Conservation (phyloP, 2,113 vertebrate species). For the Cephalopterus ornatus region DNA sequence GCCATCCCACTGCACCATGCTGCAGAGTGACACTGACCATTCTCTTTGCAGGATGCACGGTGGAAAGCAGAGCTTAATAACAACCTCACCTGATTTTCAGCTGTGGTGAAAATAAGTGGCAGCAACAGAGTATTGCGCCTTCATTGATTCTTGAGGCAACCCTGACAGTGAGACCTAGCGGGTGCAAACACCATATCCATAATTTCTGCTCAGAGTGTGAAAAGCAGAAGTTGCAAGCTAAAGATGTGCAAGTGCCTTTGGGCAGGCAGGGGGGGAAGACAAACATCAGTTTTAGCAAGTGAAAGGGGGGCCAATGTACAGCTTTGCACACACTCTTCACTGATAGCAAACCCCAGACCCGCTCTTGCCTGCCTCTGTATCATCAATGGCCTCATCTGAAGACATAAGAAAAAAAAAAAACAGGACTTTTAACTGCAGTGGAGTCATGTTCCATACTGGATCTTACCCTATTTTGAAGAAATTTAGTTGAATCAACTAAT, state of each 20-base stretch:
- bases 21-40: rapidly evolving
- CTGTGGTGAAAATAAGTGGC: not conserved
- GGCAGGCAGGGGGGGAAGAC: not conserved
- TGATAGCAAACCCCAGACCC: not conserved
- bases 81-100: not conserved
- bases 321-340: not conserved
- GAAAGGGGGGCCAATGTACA: not conserved
- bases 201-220: not conserved
- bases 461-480: not conserved
- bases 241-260: not conserved
- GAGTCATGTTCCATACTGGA: not conserved
- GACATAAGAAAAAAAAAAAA: not conserved
- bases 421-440: not conserved
- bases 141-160: not conserved
- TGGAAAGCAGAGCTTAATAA: not conserved
- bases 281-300: not conserved
- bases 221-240: not conserved
- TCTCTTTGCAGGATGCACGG: not conserved
- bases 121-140: rapidly evolving
- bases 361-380: not conserved
- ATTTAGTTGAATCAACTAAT: not conserved
- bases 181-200: not conserved
- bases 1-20: too few relatives aligned
- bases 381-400: not conserved
- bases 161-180: not conserved